Evolutionary conservation across 2,113 vertebrate genomes (phyloP).

Genomic region (Antechinus flavipes): DNA sequence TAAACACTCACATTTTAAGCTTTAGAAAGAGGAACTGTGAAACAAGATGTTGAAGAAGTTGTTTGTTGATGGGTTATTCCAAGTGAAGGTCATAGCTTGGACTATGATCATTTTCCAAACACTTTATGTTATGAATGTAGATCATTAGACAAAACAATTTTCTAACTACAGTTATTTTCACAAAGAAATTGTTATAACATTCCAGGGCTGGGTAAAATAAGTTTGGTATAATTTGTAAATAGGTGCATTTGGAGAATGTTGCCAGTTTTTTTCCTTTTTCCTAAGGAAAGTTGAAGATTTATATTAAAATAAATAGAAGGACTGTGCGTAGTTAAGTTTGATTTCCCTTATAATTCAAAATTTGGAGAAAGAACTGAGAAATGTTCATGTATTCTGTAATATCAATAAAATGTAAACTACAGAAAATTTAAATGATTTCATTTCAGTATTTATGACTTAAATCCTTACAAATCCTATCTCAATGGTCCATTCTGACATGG

Average conservation of each 20-base stretch:
- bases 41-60: background rate
- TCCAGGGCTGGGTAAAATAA: background rate
- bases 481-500: background rate
- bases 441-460: slow-evolving; percentile 30
- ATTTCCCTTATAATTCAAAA: slow-evolving; percentile 19
- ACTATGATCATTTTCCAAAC: background rate
- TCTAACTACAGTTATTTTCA: background rate
- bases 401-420: slow-evolving; percentile 24
- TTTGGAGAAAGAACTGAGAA: background rate
- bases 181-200: background rate
- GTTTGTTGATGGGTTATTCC: background rate
- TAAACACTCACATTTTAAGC: background rate
- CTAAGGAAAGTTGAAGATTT: background rate
- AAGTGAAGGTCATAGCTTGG: background rate
- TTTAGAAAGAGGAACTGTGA: background rate
- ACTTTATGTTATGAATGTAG: background rate
- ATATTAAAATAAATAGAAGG: slow-evolving; percentile 36
- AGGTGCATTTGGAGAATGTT: background rate
- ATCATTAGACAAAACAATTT: background rate
- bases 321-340: background rate
- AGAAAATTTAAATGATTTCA: slow-evolving; percentile 2
- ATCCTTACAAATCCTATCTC: background rate
- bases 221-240: background rate
- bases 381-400: background rate
- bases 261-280: background rate